phyloP scores from a whole-genome alignment of 1,140 invertebrate species.

The Charaxes varanes region DNA sequence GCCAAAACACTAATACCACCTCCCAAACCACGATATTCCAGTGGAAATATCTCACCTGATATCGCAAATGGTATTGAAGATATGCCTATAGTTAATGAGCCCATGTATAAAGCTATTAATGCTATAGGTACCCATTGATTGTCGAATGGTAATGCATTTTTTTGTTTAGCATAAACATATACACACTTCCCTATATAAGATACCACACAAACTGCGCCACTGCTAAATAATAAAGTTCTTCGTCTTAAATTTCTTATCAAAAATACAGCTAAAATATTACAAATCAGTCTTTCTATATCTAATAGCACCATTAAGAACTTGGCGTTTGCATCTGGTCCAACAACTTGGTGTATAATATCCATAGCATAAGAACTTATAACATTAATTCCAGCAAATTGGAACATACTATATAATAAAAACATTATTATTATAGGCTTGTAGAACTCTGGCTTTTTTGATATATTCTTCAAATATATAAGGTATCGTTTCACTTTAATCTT shows the following conservation, averaged over 20 bases:
- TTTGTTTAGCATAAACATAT: slow-evolving; percentile 48
- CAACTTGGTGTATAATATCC: slow-evolving; percentile 52
- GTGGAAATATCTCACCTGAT: slow-evolving; percentile 60
- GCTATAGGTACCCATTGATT: slow-evolving; percentile 48
- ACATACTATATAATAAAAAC: slow-evolving; percentile 54
- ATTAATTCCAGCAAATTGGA: slow-evolving; percentile 64
- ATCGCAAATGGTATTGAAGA: slow-evolving; percentile 58
- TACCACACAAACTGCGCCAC: slow-evolving; percentile 41
- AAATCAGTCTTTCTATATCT: slow-evolving; percentile 52
- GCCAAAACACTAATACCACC: slow-evolving; percentile 51
- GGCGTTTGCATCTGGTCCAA: slow-evolving; percentile 49
- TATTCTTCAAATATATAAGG: slow-evolving; percentile 36
- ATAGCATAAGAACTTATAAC: slow-evolving; percentile 60
- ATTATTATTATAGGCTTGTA: slow-evolving; percentile 64
- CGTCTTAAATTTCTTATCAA: slow-evolving; percentile 54
- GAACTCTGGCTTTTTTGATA: slow-evolving; percentile 56
- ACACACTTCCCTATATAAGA: slow-evolving; percentile 45
- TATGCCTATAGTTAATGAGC: slow-evolving; percentile 57
- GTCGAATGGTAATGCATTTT: slow-evolving; percentile 32
- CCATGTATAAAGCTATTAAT: slow-evolving; percentile 56
- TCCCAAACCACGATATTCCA: slow-evolving; percentile 58
- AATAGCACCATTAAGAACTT: slow-evolving; percentile 55
- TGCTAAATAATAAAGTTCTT: slow-evolving; percentile 50
- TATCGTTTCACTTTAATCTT: slow-evolving; percentile 25
- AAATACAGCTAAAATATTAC: slow-evolving; percentile 57